Base-by-base conservation (phyloP, 2,113 vertebrate genomes). In the Perca schrenkii region DNA sequence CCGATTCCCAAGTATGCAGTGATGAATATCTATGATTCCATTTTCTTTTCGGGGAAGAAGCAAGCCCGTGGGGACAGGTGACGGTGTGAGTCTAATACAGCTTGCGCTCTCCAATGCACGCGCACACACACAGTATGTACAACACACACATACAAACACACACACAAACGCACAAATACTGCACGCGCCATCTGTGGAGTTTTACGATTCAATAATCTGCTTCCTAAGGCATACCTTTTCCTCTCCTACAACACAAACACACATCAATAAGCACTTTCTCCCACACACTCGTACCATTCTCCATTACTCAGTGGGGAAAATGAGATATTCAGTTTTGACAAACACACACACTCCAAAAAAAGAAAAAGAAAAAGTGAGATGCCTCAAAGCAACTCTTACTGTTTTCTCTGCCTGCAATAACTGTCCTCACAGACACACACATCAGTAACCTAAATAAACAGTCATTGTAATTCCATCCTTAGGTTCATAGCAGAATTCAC, bases 181-280 rank as follows among this genome's bases (percentile, higher is more conserved):
- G 64, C 82, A 87, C 66, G 66, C 76, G 57, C 82, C 70, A 89
- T 91, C 89, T 86, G 87, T 82, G 71, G 82, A 90, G 72, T 89
- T 93, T 90, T 92, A 92, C 80, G 86, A 93, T 92, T 93, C 91
- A 90, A 92, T 94, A 88, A 92, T 83, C 90, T 78, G 80, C 88
- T 79, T 91, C 92, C 91, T 84, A 74, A 86, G 84, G 90, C 90
- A 73, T 74, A 81, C 74, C 81, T 88, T 87, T 84, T 81, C 73
- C 78, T 81, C 25, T 76, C 61, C 62, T 40, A 31, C 74, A 47
- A 86, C 57, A 50, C 80, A 85, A 60, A 78, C 79, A 70, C 88
- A 84, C 85, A 90, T 80, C 88, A 81, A 71, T 87, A 70, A 76
- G 69, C 79, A 70, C 70, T 71, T 69, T 82, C 58, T 83, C 74